A percentile compares a stretch with the other conserved stretches of the same genome.
Conservation (phyloP, 2,113 vertebrate genomes). For the Notarius lentiginosus region DNA sequence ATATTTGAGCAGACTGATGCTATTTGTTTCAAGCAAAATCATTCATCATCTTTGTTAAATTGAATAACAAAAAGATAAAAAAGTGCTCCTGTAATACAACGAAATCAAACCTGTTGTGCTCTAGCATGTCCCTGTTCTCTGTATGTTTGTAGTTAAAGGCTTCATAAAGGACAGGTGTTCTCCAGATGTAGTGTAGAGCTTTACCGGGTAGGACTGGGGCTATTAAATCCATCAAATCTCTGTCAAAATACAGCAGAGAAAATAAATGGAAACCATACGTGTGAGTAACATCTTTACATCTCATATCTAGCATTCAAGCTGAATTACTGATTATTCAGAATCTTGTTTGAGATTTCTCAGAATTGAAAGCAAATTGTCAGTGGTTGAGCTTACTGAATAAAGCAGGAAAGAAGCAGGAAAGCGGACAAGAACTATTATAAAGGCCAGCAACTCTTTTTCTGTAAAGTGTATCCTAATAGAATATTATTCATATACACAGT, state of each 20-base stretch:
- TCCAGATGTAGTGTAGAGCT: slow-evolving; percentile 2
- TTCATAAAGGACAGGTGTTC: slow-evolving; percentile 31
- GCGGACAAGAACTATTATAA: neutral
- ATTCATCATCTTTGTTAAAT: neutral
- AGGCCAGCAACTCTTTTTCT: neutral
- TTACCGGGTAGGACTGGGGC: neutral
- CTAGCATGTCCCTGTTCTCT: slow-evolving; percentile 13
- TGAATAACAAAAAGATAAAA: neutral
- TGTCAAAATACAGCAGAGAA: slow-evolving; percentile 7
- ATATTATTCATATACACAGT: neutral
- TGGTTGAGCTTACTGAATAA: neutral
- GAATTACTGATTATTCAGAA: neutral
- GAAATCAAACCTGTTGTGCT: neutral
- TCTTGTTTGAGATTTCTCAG: neutral
- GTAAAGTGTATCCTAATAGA: neutral
- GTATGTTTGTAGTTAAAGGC: slow-evolving; percentile 30
- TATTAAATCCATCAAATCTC: slow-evolving; percentile 15
- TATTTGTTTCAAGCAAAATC: neutral
- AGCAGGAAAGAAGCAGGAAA: neutral
- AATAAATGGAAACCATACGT: neutral
- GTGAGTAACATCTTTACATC: neutral
- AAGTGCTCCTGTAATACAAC: neutral
- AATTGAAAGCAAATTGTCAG: neutral
- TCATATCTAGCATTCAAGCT: neutral
- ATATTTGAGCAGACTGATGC: slow-evolving; percentile 2